Conservation (phyloP, 1,140 invertebrate genomes). For the Heliothis virescens region DNA sequence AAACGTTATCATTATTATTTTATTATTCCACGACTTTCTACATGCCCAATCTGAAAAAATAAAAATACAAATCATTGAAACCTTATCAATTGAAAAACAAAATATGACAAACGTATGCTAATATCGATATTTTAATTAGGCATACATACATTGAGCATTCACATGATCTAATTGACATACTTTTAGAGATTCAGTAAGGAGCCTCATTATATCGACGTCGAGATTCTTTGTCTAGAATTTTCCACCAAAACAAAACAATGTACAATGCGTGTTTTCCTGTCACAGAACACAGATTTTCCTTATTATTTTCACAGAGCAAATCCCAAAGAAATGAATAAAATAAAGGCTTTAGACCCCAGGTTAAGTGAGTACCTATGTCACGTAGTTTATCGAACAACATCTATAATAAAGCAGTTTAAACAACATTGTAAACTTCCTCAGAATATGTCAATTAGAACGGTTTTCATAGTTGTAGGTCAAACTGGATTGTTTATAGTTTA, state of each 20-base stretch:
- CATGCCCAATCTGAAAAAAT: no score
- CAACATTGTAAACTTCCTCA: background rate
- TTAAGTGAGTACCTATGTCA: constrained; percentile 21
- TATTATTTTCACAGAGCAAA: constrained; percentile 8
- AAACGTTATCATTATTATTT: no score
- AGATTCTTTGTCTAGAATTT: constrained; percentile 2
- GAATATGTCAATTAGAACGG: constrained; percentile 15
- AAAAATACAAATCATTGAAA: no score
- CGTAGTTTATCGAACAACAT: background rate
- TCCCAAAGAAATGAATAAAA: background rate
- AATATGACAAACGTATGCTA: no score
- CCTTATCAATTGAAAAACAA: no score
- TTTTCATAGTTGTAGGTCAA: constrained; percentile 1
- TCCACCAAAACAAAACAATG: background rate
- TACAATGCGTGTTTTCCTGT: constrained; percentile 20
- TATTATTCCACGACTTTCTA: no score
- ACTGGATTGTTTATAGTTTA: background rate
- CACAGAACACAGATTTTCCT: constrained; percentile 2
- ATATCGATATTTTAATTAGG: no score
- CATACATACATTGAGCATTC: no score
- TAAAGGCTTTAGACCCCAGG: background rate
- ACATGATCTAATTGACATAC: background rate
- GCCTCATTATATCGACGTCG: background rate
- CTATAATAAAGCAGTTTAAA: constrained; percentile 18
- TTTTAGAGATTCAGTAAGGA: background rate